These are phyloP conservation scores for Nasonia longicornis DNA, from an alignment of 1,140 invertebrate genomes.

Conservation along the genomic window DNA sequence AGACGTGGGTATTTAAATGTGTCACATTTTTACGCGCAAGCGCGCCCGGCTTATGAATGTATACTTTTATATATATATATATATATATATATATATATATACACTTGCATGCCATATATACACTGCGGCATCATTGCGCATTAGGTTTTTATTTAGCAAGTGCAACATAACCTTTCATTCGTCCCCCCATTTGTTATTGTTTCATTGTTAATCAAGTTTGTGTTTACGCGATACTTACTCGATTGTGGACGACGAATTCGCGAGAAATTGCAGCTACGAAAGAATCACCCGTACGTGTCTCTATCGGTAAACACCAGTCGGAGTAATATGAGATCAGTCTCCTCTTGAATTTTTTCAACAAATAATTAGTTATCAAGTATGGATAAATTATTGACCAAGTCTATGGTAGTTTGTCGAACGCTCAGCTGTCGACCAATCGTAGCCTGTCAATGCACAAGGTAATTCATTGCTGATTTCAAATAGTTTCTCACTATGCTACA, in stretches of 20 bases:
- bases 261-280: no score
- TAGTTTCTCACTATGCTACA: no score
- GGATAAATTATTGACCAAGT: slow-evolving; percentile 56
- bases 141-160: neutral
- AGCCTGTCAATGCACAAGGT: slow-evolving; percentile 51
- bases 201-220: neutral
- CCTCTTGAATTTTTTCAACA: neutral
- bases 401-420: slow-evolving; percentile 39
- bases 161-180: neutral
- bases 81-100: neutral
- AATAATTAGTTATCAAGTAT: slow-evolving; percentile 33
- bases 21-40: neutral
- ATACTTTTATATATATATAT: neutral
- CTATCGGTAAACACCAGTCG: no score
- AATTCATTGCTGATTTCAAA: slow-evolving; percentile 32
- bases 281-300: no score
- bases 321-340: neutral
- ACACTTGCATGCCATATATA: no score
- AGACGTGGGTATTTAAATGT: neutral
- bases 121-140: no score
- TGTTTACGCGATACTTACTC: no score
- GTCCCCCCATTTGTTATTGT: neutral
- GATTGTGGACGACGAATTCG: no score
- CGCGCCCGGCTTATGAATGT: neutral
- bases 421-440: slow-evolving; percentile 38